phyloP scores from a whole-genome alignment of 53 echinoderm and acorn worm genomes.

The Paracentrotus lividus region DNA sequence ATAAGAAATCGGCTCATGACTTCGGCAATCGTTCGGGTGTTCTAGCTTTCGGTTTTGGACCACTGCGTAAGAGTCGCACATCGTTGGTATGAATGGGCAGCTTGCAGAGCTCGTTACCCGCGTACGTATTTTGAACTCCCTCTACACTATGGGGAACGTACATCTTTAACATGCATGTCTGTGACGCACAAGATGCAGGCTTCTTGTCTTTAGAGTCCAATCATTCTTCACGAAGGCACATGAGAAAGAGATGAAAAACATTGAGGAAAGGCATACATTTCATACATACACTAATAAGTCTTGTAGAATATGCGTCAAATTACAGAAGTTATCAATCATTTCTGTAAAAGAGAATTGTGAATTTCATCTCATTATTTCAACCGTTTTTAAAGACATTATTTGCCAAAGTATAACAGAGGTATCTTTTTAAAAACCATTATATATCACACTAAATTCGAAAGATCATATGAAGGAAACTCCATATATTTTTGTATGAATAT shows the following conservation, averaged over 20 bases:
- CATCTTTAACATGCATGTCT: neutral
- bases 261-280: neutral
- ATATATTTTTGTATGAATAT: too few species aligned
- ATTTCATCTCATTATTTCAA: neutral
- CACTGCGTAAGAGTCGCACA: too few species aligned
- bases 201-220: neutral
- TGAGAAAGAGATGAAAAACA: neutral
- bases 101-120: too few species aligned
- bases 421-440: too few species aligned
- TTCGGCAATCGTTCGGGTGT: too few species aligned
- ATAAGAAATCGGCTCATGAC: too few species aligned
- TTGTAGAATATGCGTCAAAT: neutral
- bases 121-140: too few species aligned
- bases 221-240: neutral
- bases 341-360: neutral
- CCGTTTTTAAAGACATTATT: neutral
- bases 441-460: too few species aligned
- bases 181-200: slow-evolving; percentile 8
- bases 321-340: neutral
- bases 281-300: neutral
- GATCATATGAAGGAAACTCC: too few species aligned
- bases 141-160: too few species aligned
- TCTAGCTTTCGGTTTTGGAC: too few species aligned
- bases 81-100: too few species aligned
- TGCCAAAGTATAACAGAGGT: neutral